Conservation (phyloP, 2,797 vertebrate species). For the Falco berigora region DNA sequence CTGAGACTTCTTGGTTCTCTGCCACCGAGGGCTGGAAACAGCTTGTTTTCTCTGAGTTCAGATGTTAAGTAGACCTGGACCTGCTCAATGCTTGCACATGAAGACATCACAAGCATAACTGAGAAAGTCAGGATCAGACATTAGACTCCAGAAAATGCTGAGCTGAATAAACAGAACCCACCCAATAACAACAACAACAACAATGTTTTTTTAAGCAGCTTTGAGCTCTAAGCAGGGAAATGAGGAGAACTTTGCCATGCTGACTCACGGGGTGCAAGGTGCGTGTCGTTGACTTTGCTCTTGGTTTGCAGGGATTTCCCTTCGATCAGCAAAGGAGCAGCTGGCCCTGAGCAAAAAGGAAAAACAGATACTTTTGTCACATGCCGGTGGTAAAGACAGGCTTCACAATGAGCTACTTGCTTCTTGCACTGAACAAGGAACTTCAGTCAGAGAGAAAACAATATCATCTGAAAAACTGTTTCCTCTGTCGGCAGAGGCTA, state of each 20-base stretch:
- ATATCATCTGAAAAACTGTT: neutral
- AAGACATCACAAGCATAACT: neutral
- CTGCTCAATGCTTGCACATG: neutral
- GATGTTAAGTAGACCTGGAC: neutral
- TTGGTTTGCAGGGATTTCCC: slow-evolving; percentile 20
- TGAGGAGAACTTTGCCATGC: neutral
- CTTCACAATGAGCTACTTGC: slow-evolving; percentile 20
- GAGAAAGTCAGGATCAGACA: neutral
- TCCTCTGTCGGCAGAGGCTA: neutral
- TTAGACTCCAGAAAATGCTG: neutral
- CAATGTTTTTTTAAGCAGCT: neutral
- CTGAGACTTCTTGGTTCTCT: neutral
- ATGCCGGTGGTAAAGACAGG: neutral
- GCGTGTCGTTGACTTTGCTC: neutral
- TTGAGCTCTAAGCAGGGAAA: neutral
- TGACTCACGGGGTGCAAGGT: neutral
- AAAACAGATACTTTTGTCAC: slow-evolving; percentile 22
- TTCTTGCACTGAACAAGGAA: neutral
- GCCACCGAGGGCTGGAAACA: neutral
- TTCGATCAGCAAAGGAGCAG: neutral
- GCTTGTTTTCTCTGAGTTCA: neutral
- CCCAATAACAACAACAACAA: neutral
- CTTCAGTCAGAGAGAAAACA: slow-evolving; percentile 5
- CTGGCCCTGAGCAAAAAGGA: neutral
- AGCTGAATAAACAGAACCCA: neutral